Percentiles rank a stretch among this genome's conserved stretches.
These are phyloP conservation scores for Ellobium chinense DNA, from an alignment of 2,888 invertebrate genomes.

Conservation along the genomic window DNA sequence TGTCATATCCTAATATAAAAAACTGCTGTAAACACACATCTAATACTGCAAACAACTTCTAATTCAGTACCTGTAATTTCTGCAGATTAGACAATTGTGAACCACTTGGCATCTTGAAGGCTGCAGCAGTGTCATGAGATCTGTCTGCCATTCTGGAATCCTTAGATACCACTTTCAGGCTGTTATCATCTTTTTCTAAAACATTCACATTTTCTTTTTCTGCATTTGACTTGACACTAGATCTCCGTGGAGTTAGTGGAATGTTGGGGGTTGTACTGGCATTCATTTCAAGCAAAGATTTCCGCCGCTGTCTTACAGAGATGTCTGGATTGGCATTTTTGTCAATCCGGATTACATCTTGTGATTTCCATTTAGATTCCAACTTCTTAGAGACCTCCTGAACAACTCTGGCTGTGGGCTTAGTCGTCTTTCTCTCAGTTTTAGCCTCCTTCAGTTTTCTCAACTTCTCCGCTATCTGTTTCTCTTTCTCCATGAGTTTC, in stretches of 20 bases:
- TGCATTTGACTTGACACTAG: background rate
- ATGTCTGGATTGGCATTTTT: conserved; percentile 3
- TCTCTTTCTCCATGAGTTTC: conserved; percentile 42
- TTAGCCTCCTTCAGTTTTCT: conserved; percentile 25
- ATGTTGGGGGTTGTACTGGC: conserved; percentile 40
- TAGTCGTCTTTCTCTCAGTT: background rate
- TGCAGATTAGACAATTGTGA: conserved; percentile 54
- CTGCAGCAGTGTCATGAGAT: too few relatives aligned
- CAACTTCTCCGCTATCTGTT: conserved; percentile 40
- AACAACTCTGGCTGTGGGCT: background rate
- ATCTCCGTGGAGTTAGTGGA: conserved; percentile 13
- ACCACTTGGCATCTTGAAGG: conserved; percentile 55
- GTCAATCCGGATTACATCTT: conserved; percentile 39
- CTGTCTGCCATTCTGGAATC: background rate
- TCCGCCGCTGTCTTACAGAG: background rate
- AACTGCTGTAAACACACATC: too few relatives aligned
- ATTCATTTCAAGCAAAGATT: conserved; percentile 20
- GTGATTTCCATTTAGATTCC: conserved; percentile 7
- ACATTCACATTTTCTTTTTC: background rate
- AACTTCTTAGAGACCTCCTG: background rate
- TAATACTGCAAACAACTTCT: too few relatives aligned
- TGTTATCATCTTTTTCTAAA: background rate
- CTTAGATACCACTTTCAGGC: background rate
- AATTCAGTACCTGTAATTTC: conserved; percentile 57
- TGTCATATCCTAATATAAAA: too few relatives aligned